Percentiles rank a stretch among this genome's conserved stretches.
These are phyloP conservation scores for Pitta sordida DNA, from an alignment of 2,113 vertebrate genomes.

Conservation along the genomic window DNA sequence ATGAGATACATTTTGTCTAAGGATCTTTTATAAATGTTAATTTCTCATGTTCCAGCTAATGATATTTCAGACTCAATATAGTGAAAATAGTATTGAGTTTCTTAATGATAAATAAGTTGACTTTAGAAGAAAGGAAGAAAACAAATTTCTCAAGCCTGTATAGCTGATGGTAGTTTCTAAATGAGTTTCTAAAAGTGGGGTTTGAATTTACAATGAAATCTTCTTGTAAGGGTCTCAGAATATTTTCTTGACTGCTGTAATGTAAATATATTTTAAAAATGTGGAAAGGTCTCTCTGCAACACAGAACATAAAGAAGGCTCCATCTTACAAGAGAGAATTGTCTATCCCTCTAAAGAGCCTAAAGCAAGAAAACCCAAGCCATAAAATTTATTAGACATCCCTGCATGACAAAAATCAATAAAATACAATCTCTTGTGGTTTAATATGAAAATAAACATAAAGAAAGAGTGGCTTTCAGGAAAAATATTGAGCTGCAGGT, in stretches of 20 bases:
- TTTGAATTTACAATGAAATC: not conserved
- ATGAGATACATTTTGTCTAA: not conserved
- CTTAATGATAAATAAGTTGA: not conserved
- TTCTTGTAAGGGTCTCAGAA: not conserved
- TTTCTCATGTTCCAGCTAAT: not conserved
- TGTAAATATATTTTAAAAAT: not conserved
- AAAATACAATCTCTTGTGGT: slow-evolving; percentile 10
- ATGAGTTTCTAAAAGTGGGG: not conserved
- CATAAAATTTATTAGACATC: not conserved
- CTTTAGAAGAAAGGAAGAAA: not conserved
- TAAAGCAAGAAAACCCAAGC: not conserved
- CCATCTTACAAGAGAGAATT: not conserved
- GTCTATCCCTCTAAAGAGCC: not conserved
- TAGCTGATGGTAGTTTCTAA: not conserved
- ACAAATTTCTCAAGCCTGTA: not conserved
- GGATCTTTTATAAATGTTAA: not conserved
- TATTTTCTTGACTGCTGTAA: not conserved
- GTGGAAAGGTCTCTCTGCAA: not conserved
- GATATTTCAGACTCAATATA: not conserved
- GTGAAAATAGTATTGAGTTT: not conserved
- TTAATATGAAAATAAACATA: slow-evolving; percentile 43
- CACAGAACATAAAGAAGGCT: not conserved
- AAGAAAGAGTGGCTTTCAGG: not conserved
- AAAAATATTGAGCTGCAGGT: not conserved
- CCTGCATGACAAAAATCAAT: slow-evolving; percentile 30